Conservation (phyloP, 2,797 vertebrate species). For the Pristis pectinata region DNA sequence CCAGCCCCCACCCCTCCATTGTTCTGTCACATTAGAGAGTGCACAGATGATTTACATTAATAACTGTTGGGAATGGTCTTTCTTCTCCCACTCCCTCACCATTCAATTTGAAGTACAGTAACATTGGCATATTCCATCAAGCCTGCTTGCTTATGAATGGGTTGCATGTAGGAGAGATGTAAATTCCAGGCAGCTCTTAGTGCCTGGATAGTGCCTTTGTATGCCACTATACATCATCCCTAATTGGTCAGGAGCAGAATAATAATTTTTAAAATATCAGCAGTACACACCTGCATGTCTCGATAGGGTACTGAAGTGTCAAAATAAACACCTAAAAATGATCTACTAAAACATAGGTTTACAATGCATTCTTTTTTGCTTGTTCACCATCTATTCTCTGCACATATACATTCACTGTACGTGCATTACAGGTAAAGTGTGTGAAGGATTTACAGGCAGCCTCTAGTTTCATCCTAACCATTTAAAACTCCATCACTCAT, state of each 20-base stretch:
- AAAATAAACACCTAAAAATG: conserved; percentile 34
- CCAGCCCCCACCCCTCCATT: background rate
- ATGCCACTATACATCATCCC: conserved; percentile 31
- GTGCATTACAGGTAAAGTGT: conserved; percentile 12
- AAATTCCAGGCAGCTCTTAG: conserved; percentile 32
- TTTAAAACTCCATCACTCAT: conserved; percentile 35
- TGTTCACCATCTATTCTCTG: background rate
- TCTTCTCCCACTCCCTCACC: background rate
- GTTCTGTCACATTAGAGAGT: conserved; percentile 33
- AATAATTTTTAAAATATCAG: conserved; percentile 33
- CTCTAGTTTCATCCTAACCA: conserved; percentile 16
- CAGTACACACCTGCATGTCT: conserved; percentile 35
- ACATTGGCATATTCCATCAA: conserved; percentile 36
- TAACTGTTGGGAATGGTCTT: conserved; percentile 29
- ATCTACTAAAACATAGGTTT: conserved; percentile 19
- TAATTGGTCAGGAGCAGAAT: conserved; percentile 31
- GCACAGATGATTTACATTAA: conserved; percentile 37
- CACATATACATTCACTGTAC: background rate
- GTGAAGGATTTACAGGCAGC: conserved; percentile 35
- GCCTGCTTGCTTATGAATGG: conserved; percentile 36
- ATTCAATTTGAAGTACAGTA: conserved; percentile 33
- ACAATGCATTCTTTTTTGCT: conserved; percentile 13
- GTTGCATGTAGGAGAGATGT: background rate
- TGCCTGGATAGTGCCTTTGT: background rate
- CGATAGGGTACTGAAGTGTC: conserved; percentile 27